Percentiles rank a stretch among this genome's conserved stretches.
These are phyloP conservation scores for Tamandua tetradactyla DNA, from an alignment of 2,797 vertebrate genomes.

Conservation along the genomic window DNA sequence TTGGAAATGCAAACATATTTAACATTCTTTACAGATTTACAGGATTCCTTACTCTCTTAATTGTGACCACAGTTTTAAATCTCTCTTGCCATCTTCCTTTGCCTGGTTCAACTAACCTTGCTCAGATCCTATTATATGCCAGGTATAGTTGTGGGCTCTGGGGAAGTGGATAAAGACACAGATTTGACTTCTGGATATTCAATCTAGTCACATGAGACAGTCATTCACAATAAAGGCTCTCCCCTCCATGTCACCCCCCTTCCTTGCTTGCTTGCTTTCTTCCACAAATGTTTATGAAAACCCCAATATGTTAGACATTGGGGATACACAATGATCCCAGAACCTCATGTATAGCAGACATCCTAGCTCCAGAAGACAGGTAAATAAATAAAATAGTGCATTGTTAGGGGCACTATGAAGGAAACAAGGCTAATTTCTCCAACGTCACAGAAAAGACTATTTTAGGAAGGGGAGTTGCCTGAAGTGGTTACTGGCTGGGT, in stretches of 20 bases:
- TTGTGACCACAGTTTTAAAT: background rate
- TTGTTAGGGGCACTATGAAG: background rate
- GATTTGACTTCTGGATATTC: background rate
- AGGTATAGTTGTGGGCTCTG: background rate
- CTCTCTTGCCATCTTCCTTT: background rate
- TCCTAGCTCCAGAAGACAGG: background rate
- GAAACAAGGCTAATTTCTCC: background rate
- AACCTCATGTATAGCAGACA: background rate
- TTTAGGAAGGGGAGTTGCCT: background rate
- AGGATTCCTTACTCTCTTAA: background rate
- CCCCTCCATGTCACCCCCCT: background rate
- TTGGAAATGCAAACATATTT: background rate
- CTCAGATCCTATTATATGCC: background rate
- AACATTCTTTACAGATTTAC: background rate
- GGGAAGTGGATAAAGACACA: background rate
- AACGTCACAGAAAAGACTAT: background rate
- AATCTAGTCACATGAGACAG: background rate
- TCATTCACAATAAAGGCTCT: background rate
- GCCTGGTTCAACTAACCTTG: background rate
- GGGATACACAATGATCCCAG: background rate
- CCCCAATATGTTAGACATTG: background rate
- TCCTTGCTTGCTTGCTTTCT: background rate
- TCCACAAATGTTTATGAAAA: constrained; percentile 37
- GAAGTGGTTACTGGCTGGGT: background rate
- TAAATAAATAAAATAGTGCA: background rate